Evolutionary conservation across 2,113 vertebrate genomes (phyloP), one percentile per base, ranked within the genome.

Genomic region (Aviceda subcristata): DNA sequence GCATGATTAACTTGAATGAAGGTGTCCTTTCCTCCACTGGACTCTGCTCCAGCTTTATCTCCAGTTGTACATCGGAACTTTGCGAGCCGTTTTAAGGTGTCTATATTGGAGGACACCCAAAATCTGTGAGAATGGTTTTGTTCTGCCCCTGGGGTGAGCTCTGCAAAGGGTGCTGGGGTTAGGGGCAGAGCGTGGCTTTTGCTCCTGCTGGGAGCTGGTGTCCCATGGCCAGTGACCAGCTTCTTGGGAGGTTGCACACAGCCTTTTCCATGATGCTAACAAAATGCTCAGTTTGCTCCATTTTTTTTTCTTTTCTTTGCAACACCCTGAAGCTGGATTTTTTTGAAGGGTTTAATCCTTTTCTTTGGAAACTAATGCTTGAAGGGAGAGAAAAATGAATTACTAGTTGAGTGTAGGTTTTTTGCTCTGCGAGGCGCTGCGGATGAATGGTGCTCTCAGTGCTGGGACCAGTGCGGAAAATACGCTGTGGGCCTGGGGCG

Each of bases 401-500:
- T 67, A 12, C 26, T 77, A 22, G 34, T n/a, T 60, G 16, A 66
- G 55, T 0, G 0, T 48, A 62, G 55, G 55, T 55, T 73, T 92
- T 92, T 72, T 91, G 38, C 53, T 89, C 39, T 30, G 6, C 0
- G 0, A 26, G 57, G 27, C 3, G 3, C 50, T 91, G 80, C 36
- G 17, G 34, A 48, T 46, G 30, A 72, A 88, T 36, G 26, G 3
- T 34, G 56, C 18, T 53, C 22, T 59, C 23, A 29, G 17, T 57
- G 68, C 57, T 73, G 53, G 55, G 27, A 39, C 76, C 57, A 41
- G 53, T 7, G 75, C 12, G 12, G 86, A 83, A 76, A 88, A 80
- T 27, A 9, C 0, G 1, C 48, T 27, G 32, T 1, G 7, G 73
- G 39, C 55, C 23, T 30, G 73, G 50, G 60, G 18, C 1, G 1